phyloP scores from a whole-genome alignment of 2,888 invertebrate species.

The Herminia tarsipennalis region DNA sequence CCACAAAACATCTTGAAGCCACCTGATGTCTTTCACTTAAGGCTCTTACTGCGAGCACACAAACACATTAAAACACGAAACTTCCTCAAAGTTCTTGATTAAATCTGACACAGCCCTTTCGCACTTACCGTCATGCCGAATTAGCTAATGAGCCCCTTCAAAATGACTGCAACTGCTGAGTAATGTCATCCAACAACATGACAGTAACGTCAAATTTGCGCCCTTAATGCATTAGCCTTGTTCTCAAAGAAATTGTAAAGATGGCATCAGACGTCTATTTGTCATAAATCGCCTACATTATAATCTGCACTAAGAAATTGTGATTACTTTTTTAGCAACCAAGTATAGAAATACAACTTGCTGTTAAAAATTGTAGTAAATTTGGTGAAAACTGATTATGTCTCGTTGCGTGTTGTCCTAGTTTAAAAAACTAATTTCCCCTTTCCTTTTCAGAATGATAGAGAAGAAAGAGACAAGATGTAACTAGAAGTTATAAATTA shows the following conservation, averaged over 20 bases:
- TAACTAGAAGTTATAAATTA: too few relatives aligned
- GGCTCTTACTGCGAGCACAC: conserved; percentile 12
- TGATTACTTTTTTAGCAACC: too few relatives aligned
- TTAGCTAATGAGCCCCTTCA: conserved; percentile 27
- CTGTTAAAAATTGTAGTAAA: too few relatives aligned
- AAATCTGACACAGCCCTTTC: conserved; percentile 35
- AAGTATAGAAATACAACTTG: too few relatives aligned
- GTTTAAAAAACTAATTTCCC: too few relatives aligned
- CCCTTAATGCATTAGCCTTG: conserved; percentile 23
- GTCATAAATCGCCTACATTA: background rate
- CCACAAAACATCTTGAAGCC: conserved; percentile 1
- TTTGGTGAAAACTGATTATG: too few relatives aligned
- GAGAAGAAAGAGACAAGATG: too few relatives aligned
- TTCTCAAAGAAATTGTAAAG: conserved; percentile 6
- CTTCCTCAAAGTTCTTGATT: conserved; percentile 32
- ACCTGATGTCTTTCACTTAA: conserved; percentile 22
- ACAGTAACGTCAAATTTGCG: conserved; percentile 12
- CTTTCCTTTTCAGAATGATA: too few relatives aligned
- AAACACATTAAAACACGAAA: conserved; percentile 33
- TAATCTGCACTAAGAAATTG: too few relatives aligned
- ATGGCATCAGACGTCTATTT: background rate
- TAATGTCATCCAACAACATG: conserved; percentile 7
- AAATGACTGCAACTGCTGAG: conserved; percentile 5
- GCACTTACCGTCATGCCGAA: conserved; percentile 24
- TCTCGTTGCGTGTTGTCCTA: too few relatives aligned